phyloP scores from a whole-genome alignment of 2,888 invertebrate genomes.

The Lamellibrachia columna region DNA sequence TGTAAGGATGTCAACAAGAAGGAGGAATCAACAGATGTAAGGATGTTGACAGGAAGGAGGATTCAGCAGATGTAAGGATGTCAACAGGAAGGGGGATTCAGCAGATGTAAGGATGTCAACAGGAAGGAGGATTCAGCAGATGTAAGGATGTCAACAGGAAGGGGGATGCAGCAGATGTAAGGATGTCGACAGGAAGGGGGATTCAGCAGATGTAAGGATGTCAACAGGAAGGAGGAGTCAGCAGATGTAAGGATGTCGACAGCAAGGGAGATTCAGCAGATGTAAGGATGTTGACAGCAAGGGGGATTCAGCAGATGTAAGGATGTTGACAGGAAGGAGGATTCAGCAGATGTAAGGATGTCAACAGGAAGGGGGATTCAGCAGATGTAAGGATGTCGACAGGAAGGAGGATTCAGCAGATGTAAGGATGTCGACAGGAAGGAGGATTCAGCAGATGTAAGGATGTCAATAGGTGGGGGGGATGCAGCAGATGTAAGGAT shows the following conservation, averaged over 20 bases:
- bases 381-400: too few relatives aligned
- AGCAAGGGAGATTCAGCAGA: background rate
- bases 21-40: too few relatives aligned
- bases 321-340: background rate
- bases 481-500: background rate
- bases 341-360: background rate
- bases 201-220: too few relatives aligned
- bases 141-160: background rate
- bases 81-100: too few relatives aligned
- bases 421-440: background rate
- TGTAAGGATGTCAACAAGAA: background rate
- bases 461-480: too few relatives aligned
- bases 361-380: background rate
- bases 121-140: background rate
- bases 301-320: background rate
- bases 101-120: too few relatives aligned
- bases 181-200: too few relatives aligned
- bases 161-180: background rate
- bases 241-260: background rate
- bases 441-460: too few relatives aligned
- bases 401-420: background rate
- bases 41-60: background rate
- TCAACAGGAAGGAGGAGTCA: too few relatives aligned
- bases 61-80: too few relatives aligned
- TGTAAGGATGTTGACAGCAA: background rate